phyloP scores from a whole-genome alignment of 2,888 invertebrate genomes.

The Zeuzera pyrina region DNA sequence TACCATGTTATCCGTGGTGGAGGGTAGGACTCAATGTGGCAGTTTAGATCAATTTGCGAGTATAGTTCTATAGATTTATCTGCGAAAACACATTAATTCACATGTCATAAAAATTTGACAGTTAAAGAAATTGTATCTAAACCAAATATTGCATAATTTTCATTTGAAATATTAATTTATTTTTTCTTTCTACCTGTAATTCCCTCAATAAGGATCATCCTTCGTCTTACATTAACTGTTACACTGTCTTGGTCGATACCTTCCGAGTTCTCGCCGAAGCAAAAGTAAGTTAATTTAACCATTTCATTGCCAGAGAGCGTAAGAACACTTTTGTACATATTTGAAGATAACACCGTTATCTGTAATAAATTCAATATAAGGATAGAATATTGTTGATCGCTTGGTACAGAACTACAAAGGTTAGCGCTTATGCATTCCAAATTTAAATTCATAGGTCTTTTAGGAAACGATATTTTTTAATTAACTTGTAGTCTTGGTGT shows the following conservation, averaged over 20 bases:
- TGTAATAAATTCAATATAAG: constrained; percentile 24
- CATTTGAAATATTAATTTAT: too few species aligned
- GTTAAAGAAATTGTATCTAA: too few species aligned
- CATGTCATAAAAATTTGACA: not conserved
- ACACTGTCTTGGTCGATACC: constrained; percentile 41
- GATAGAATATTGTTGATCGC: too few species aligned
- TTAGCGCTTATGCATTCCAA: too few species aligned
- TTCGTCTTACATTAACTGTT: constrained; percentile 29
- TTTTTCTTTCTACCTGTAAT: constrained; percentile 46
- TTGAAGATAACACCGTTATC: constrained; percentile 8
- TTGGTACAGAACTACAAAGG: too few species aligned
- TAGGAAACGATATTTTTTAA: too few species aligned
- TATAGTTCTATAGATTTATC: constrained; percentile 41
- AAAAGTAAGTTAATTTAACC: constrained; percentile 42
- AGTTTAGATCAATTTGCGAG: constrained; percentile 32
- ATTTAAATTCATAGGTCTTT: too few species aligned
- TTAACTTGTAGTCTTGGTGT: too few species aligned
- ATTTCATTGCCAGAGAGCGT: constrained; percentile 28
- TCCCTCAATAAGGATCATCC: constrained; percentile 32
- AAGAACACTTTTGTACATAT: constrained; percentile 37
- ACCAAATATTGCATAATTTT: too few species aligned
- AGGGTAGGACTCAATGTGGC: constrained; percentile 35
- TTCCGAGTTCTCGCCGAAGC: constrained; percentile 46
- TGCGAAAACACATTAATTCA: constrained; percentile 20
- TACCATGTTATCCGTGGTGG: constrained; percentile 31